These are phyloP conservation scores for Synergus itoensis DNA, from an alignment of 2,888 invertebrate species.

Conservation along the genomic window DNA sequence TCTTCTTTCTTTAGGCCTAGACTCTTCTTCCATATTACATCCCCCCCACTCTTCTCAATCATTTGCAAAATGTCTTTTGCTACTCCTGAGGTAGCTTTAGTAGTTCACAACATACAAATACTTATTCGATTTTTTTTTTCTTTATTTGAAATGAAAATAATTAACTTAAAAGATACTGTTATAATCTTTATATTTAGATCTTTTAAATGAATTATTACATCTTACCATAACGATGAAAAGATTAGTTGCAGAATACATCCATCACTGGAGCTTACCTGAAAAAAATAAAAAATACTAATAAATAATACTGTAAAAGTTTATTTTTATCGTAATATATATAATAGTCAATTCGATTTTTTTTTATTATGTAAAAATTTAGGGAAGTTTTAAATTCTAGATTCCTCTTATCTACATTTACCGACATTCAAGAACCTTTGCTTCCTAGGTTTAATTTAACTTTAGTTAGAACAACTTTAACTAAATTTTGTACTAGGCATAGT, in stretches of 20 bases:
- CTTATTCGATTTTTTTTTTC: not conserved
- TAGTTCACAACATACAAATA: not conserved
- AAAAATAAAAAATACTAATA: not conserved
- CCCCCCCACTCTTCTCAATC: not conserved
- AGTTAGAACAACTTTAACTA: no score
- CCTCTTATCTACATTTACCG: not conserved
- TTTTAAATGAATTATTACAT: not conserved
- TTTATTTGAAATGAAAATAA: not conserved
- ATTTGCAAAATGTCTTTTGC: slow-evolving; percentile 8
- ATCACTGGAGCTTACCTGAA: slow-evolving; percentile 17
- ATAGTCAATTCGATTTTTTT: no score
- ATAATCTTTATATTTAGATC: not conserved
- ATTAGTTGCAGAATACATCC: slow-evolving; percentile 33
- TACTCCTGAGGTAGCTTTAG: not conserved
- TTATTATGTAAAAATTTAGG: not conserved
- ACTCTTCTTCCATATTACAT: not conserved
- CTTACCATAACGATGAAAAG: slow-evolving; percentile 38
- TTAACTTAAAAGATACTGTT: not conserved
- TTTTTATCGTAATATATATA: not conserved
- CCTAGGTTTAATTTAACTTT: no score
- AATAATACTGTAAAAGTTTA: not conserved
- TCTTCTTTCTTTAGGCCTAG: slow-evolving; percentile 23
- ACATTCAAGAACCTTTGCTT: not conserved
- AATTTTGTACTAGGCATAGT: no score
- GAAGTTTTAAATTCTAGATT: not conserved